Evolutionary conservation across 2,888 invertebrate species (phyloP).

Genomic region (Crocallis elinguaria): DNA sequence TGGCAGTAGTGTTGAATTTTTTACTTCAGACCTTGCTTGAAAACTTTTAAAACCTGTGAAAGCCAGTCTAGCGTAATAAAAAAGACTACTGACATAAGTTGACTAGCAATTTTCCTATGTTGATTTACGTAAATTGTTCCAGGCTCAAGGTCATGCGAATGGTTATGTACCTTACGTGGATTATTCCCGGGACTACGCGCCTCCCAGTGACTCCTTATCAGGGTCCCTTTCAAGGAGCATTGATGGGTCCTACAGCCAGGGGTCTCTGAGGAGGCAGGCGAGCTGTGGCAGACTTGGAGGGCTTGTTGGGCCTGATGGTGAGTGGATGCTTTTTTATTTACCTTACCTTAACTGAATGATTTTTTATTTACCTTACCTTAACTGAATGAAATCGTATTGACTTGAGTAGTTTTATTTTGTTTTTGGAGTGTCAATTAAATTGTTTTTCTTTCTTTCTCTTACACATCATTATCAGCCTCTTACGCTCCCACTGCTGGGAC

Average conservation of each 20-base stretch:
- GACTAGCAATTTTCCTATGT: too few relatives aligned
- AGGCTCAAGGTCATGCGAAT: conserved; percentile 86
- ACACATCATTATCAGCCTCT: too few relatives aligned
- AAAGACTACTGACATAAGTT: too few relatives aligned
- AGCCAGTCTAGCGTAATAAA: too few relatives aligned
- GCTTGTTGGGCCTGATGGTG: conserved; percentile 74
- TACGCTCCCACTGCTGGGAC: too few relatives aligned
- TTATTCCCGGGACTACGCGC: conserved; percentile 94
- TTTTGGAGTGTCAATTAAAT: too few relatives aligned
- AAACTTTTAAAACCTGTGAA: too few relatives aligned
- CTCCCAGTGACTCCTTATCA: conserved; percentile 84
- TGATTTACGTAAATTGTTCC: conserved; percentile 6
- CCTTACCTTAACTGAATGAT: neutral
- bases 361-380: neutral
- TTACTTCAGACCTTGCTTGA: too few relatives aligned
- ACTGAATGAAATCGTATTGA: neutral
- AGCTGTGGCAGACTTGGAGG: conserved; percentile 68
- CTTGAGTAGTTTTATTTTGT: too few relatives aligned
- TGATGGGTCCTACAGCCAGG: conserved; percentile 67
- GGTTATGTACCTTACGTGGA: conserved; percentile 96
- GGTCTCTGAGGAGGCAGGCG: conserved; percentile 65
- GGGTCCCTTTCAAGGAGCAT: conserved; percentile 71
- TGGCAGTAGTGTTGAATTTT: too few relatives aligned
- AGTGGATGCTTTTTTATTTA: conserved; percentile 35
- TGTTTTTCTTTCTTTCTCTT: too few relatives aligned